phyloP scores from a whole-genome alignment of 2,888 invertebrate genomes.

The Pomacea canaliculata region DNA sequence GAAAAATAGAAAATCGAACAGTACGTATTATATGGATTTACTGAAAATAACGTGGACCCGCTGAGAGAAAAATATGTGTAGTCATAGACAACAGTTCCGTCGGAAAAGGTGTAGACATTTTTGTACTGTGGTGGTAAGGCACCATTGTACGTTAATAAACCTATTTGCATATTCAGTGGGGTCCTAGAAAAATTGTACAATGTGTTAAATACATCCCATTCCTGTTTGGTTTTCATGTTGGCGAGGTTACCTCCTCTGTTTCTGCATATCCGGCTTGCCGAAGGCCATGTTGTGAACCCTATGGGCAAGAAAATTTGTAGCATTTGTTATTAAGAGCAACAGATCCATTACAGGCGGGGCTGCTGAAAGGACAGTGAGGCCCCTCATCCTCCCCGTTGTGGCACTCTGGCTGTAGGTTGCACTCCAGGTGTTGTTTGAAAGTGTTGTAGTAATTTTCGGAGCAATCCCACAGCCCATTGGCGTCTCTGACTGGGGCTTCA shows the following conservation, averaged over 20 bases:
- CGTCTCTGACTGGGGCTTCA: not conserved
- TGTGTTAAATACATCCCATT: no score
- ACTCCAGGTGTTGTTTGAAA: slow-evolving; percentile 14
- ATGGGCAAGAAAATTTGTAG: not conserved
- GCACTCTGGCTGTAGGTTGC: slow-evolving; percentile 11
- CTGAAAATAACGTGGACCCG: not conserved
- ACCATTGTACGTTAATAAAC: no score
- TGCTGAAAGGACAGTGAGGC: slow-evolving; percentile 14
- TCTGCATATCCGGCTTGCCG: slow-evolving; percentile 2
- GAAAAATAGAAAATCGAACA: no score
- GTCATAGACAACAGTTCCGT: no score
- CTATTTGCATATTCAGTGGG: no score
- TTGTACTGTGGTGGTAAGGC: no score
- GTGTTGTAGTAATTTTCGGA: slow-evolving; percentile 8
- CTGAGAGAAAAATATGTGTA: no score
- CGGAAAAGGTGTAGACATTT: no score
- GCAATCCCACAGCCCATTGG: not conserved
- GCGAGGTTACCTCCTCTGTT: no score
- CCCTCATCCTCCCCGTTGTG: slow-evolving; percentile 6
- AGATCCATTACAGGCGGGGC: slow-evolving; percentile 3
- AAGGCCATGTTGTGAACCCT: not conserved
- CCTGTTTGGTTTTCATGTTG: no score
- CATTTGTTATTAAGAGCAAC: slow-evolving; percentile 13
- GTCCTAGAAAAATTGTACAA: no score
- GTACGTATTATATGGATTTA: no score